phyloP scores from a whole-genome alignment of 2,797 vertebrate genomes.

The Strix occidentalis region DNA sequence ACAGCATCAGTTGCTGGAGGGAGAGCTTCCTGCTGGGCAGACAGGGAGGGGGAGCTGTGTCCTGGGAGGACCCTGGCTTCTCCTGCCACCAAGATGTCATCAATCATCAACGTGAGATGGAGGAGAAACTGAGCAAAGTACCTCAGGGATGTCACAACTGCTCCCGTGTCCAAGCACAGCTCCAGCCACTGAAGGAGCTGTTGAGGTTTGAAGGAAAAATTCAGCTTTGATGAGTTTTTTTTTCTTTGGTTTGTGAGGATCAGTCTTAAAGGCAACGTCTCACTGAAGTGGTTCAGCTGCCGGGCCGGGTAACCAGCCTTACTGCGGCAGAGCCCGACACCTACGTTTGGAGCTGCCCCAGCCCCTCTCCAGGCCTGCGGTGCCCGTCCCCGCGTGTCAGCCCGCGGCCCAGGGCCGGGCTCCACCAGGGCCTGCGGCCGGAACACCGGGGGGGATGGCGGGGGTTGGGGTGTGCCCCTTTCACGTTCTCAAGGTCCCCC shows the following conservation, averaged over 20 bases:
- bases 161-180: accelerated
- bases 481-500: too few relatives aligned
- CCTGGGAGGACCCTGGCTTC: background rate
- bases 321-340: too few relatives aligned
- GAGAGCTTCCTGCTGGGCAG: background rate
- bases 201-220: background rate
- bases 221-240: background rate
- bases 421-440: accelerated
- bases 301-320: background rate
- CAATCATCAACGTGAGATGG: background rate
- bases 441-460: accelerated
- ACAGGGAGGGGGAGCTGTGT: accelerated
- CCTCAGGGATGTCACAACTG: background rate
- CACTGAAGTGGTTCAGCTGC: too few relatives aligned
- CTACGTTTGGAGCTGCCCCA: background rate
- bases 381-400: background rate
- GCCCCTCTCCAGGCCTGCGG: accelerated
- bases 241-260: background rate
- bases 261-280: background rate
- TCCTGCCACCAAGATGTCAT: background rate
- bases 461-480: accelerated
- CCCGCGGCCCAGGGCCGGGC: background rate
- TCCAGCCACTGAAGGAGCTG: background rate
- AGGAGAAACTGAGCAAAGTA: background rate
- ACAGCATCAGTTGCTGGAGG: conserved; percentile 27